These are phyloP conservation scores for Microcebus jonahi DNA, from an alignment of 2,113 vertebrate species.

Conservation along the genomic window DNA sequence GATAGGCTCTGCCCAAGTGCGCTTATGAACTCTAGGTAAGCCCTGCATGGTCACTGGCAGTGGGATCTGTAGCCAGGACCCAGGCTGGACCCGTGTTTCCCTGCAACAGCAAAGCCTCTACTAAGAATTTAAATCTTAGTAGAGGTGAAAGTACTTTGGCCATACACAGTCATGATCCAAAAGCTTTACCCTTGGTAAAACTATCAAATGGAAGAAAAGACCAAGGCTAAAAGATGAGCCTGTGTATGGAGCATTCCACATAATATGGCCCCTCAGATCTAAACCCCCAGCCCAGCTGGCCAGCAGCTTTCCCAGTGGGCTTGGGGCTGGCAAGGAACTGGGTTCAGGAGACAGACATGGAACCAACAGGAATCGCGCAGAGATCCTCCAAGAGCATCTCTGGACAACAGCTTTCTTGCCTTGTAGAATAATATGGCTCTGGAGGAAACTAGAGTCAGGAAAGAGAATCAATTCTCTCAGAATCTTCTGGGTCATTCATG, in stretches of 20 bases:
- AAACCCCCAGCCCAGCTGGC: fast-evolving
- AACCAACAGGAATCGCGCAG: not conserved
- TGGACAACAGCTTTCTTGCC: not conserved
- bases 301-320: not conserved
- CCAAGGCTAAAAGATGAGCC: not conserved
- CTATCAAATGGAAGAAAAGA: not conserved
- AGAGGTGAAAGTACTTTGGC: not conserved
- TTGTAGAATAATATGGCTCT: not conserved
- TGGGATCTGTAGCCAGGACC: not conserved
- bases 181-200: not conserved
- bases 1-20: not conserved
- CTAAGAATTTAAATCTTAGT: not conserved
- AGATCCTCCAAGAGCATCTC: not conserved
- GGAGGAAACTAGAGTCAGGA: conserved; percentile 3
- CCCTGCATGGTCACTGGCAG: not conserved
- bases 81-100: not conserved
- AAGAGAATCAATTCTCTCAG: conserved; percentile 1
- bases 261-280: too few relatives aligned
- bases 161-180: not conserved
- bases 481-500: not conserved
- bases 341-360: not conserved
- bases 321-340: not conserved
- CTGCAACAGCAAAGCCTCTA: not conserved
- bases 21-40: not conserved
- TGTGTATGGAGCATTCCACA: not conserved